Percentiles rank a stretch among this genome's conserved stretches.
Conservation (phyloP, 2,797 vertebrate species). For the Coregonus suidteri region DNA sequence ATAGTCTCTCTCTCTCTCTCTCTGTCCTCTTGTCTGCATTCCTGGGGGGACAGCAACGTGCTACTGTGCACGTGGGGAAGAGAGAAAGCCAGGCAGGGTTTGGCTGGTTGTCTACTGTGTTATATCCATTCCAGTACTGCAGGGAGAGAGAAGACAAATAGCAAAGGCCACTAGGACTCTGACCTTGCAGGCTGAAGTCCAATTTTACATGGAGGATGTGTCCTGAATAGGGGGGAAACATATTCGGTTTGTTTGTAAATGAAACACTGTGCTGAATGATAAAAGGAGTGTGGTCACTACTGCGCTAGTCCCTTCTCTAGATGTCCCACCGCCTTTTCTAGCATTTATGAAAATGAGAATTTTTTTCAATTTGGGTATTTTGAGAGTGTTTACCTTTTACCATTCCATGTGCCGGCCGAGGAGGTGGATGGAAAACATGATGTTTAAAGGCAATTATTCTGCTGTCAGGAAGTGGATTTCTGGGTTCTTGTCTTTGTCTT, state of each 20-base stretch:
- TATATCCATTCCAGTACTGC: slow-evolving; percentile 7
- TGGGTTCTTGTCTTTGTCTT: neutral
- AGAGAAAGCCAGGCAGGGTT: neutral
- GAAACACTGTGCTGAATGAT: slow-evolving; percentile 59
- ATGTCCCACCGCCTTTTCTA: neutral
- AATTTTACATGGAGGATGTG: slow-evolving; percentile 62
- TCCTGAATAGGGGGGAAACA: neutral
- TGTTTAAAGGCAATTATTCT: slow-evolving; percentile 65
- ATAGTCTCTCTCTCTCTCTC: neutral
- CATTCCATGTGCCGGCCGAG: slow-evolving; percentile 61
- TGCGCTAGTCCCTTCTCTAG: neutral
- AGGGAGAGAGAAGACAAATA: slow-evolving; percentile 66
- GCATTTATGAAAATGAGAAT: neutral
- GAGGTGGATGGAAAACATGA: slow-evolving; percentile 62
- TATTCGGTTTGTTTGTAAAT: slow-evolving; percentile 65
- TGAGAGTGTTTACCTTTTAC: slow-evolving; percentile 65
- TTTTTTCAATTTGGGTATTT: slow-evolving; percentile 62
- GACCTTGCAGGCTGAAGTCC: slow-evolving; percentile 70
- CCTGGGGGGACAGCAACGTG: neutral
- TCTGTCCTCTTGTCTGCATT: slow-evolving; percentile 1
- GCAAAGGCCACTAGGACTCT: slow-evolving; percentile 56
- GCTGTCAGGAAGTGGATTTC: slow-evolving; percentile 21
- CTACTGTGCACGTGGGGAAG: neutral
- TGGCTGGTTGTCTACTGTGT: neutral
- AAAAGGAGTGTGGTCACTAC: slow-evolving; percentile 46